Evolutionary conservation across 2,113 vertebrate genomes (phyloP).

Genomic region (Puntigrus tetrazona): DNA sequence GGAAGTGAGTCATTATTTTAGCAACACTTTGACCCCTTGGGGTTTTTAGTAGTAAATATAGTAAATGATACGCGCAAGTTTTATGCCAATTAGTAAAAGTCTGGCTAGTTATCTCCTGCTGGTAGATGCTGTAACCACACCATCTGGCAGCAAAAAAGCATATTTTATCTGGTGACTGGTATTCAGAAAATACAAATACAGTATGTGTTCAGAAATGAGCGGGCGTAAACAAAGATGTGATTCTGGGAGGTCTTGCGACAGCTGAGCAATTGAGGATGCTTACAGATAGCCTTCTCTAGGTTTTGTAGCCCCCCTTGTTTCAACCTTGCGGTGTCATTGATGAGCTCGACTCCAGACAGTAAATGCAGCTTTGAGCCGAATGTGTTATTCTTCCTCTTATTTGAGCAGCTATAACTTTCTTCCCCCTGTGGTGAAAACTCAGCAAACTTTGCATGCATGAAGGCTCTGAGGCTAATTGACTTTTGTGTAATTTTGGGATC

Average conservation of each 20-base stretch:
- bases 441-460: conserved; percentile 27
- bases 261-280: not conserved
- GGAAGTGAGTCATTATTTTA: not conserved
- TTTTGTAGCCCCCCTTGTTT: not conserved
- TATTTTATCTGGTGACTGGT: not conserved
- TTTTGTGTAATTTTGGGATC: conserved; percentile 33
- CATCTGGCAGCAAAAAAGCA: not conserved
- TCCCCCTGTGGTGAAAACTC: conserved; percentile 11
- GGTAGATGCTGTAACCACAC: not conserved
- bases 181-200: not conserved
- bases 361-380: not conserved
- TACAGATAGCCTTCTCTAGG: not conserved
- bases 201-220: not conserved
- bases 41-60: not conserved
- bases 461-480: conserved; percentile 3
- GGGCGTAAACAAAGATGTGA: not conserved
- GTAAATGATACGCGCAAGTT: not conserved
- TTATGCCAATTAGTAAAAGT: not conserved
- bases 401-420: conserved; percentile 16
- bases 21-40: not conserved
- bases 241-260: not conserved
- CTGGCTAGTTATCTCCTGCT: not conserved
- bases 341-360: not conserved
- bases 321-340: not conserved
- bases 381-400: not conserved